Conservation (phyloP, 2,888 invertebrate genomes). For the Sphaerophoria rueppellii region DNA sequence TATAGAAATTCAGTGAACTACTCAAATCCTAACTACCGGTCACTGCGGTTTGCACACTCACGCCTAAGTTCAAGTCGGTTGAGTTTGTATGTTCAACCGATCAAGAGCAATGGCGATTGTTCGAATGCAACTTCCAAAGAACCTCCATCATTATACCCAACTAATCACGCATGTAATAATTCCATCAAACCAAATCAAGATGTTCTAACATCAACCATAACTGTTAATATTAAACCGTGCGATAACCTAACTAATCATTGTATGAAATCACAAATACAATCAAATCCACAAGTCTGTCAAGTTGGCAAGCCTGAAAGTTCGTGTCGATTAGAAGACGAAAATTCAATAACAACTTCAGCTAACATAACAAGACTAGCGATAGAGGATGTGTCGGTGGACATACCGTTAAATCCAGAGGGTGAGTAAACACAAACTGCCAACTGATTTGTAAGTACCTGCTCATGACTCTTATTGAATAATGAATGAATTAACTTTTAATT, state of each 20-base stretch:
- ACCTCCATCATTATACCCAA: conserved; percentile 58
- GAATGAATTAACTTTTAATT: no score
- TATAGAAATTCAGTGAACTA: conserved; percentile 81
- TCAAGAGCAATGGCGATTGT: conserved; percentile 36
- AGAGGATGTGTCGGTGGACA: conserved; percentile 53
- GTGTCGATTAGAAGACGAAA: conserved; percentile 46
- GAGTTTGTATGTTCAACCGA: conserved; percentile 79
- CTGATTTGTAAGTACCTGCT: no score
- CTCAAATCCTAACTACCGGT: conserved; percentile 81
- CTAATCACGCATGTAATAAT: conserved; percentile 64
- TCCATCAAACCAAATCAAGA: conserved; percentile 43
- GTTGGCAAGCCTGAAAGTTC: conserved; percentile 44
- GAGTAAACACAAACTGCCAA: conserved; percentile 28
- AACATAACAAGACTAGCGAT: conserved; percentile 51
- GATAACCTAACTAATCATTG: conserved; percentile 74
- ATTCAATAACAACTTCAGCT: conserved; percentile 35
- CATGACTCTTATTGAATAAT: no score
- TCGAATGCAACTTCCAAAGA: conserved; percentile 53
- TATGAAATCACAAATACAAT: conserved; percentile 75
- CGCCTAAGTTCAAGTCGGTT: conserved; percentile 80
- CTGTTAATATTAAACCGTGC: conserved; percentile 51
- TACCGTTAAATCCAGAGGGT: conserved; percentile 55
- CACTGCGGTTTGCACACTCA: conserved; percentile 80
- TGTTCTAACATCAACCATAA: conserved; percentile 50
- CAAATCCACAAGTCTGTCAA: conserved; percentile 46